phyloP scores from a whole-genome alignment of 1,140 invertebrate genomes.

The Teleopsis dalmanni region DNA sequence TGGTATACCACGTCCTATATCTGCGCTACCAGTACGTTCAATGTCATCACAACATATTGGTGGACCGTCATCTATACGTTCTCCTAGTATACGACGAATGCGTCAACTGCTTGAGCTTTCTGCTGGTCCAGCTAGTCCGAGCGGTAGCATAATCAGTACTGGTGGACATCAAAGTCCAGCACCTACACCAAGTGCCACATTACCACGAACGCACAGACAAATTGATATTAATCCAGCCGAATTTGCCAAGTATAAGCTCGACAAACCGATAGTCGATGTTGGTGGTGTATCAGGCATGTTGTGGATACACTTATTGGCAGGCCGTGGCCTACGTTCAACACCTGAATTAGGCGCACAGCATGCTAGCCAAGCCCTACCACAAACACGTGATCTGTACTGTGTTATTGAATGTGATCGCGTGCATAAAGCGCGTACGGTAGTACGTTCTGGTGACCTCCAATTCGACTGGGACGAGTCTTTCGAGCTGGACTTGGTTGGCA shows the following conservation, averaged over 20 bases:
- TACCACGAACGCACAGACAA: conserved; percentile 63
- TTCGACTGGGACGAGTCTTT: conserved; percentile 99
- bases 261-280: conserved; percentile 57
- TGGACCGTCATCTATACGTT: conserved; percentile 49
- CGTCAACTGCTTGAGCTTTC: conserved; percentile 69
- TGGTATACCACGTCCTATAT: conserved; percentile 37
- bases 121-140: conserved; percentile 48
- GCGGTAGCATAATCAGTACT: conserved; percentile 47
- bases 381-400: conserved; percentile 77
- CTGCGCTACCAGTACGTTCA: conserved; percentile 53
- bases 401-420: conserved; percentile 94
- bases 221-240: conserved; percentile 87
- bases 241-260: conserved; percentile 87
- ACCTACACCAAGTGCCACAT: conserved; percentile 65
- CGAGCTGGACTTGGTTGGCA: conserved; percentile 90
- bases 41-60: conserved; percentile 60
- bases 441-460: conserved; percentile 91
- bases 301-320: conserved; percentile 84
- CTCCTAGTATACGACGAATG: conserved; percentile 67
- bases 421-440: conserved; percentile 94
- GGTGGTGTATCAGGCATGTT: conserved; percentile 79
- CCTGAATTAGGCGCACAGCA: conserved; percentile 48
- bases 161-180: conserved; percentile 57
- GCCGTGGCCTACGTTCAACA: conserved; percentile 75
- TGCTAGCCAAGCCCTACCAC: conserved; percentile 44